A percentile compares a stretch with the other conserved stretches of the same genome.
Evolutionary conservation across 2,888 invertebrate genomes (phyloP).

Genomic region (Ormyrus rosae): DNA sequence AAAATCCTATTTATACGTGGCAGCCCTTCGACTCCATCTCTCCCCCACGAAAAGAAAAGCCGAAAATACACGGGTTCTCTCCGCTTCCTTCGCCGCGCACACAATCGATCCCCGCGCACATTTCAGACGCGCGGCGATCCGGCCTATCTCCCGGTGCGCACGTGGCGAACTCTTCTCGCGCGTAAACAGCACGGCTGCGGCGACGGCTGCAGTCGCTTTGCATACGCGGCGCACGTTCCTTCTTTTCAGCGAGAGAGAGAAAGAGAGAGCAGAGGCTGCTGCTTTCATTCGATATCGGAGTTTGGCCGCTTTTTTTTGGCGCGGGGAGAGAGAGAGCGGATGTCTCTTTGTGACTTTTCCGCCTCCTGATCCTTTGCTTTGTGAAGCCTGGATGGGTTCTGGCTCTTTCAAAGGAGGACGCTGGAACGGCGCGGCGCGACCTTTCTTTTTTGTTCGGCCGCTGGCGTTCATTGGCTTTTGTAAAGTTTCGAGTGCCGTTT

Average conservation of each 20-base stretch:
- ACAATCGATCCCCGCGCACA: constrained; percentile 14
- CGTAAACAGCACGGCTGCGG: constrained; percentile 25
- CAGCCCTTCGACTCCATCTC: background rate
- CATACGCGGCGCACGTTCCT: background rate
- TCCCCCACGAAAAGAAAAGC: background rate
- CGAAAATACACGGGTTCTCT: background rate
- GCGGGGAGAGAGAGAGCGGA: background rate
- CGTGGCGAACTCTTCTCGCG: constrained; percentile 24
- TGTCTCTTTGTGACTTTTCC: background rate
- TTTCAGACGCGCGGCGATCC: constrained; percentile 6
- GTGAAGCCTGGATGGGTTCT: no score
- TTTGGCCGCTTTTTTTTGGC: background rate
- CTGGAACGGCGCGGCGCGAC: no score
- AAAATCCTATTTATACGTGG: no score
- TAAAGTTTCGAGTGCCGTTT: no score
- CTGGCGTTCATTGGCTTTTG: no score
- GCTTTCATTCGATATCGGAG: constrained; percentile 13
- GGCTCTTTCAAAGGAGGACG: no score
- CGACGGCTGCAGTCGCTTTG: background rate
- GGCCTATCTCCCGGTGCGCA: constrained; percentile 22
- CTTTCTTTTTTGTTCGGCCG: no score
- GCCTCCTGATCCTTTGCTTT: background rate
- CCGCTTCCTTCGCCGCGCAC: background rate
- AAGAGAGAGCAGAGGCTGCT: background rate
- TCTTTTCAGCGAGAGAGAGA: constrained; percentile 13